Conservation (phyloP, 2,888 invertebrate genomes). For the Macrosiphum euphorbiae region DNA sequence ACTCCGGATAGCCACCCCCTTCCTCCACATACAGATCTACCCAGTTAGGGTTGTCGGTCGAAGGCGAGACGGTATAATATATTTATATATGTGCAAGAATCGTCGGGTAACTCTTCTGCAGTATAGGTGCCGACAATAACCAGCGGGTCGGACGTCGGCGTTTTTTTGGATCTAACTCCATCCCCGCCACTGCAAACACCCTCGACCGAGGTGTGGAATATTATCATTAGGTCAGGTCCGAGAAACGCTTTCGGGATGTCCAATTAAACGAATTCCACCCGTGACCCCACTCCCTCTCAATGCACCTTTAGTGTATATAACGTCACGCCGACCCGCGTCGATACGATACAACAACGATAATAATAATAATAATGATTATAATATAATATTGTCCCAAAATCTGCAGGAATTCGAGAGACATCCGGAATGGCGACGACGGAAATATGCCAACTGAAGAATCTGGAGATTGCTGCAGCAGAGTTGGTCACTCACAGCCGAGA, state of each 20-base stretch:
- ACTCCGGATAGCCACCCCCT: not conserved
- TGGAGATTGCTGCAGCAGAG: not conserved
- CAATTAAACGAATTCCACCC: conserved; percentile 20
- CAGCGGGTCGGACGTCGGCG: not conserved
- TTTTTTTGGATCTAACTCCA: not conserved
- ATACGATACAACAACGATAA: not conserved
- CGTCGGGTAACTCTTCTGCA: not conserved
- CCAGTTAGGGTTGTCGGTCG: not conserved
- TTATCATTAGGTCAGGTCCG: not conserved
- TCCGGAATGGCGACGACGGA: not conserved
- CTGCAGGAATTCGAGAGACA: not conserved
- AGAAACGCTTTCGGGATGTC: not conserved
- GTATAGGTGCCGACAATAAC: not conserved
- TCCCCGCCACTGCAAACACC: not conserved
- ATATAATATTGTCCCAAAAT: not conserved
- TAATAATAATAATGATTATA: not conserved
- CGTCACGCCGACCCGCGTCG: not conserved
- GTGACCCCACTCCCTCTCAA: too few relatives aligned
- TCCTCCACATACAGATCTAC: not conserved
- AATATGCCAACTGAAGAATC: not conserved
- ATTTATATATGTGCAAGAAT: not conserved
- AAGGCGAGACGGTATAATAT: not conserved
- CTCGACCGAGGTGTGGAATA: not conserved
- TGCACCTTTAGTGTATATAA: not conserved
- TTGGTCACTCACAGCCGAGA: not conserved